Percentiles rank a stretch among this genome's conserved stretches.
Conservation (phyloP, 2,113 vertebrate genomes). For the Globicephala melas region DNA sequence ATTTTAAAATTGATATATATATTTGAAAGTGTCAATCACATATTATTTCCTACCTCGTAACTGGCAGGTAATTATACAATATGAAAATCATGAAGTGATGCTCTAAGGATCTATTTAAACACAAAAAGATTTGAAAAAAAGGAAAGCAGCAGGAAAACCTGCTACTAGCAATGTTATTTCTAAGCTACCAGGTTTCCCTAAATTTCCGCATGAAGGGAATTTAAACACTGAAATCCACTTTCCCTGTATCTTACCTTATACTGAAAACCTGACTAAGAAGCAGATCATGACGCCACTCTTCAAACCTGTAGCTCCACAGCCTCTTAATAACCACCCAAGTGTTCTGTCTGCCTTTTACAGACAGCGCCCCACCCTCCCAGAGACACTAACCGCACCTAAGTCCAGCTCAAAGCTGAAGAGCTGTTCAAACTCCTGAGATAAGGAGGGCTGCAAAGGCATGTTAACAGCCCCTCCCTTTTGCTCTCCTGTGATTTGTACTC, state of each 20-base stretch:
- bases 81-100: neutral
- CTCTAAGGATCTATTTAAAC: neutral
- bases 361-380: neutral
- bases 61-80: neutral
- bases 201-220: neutral
- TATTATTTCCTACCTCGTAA: neutral
- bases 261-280: constrained; percentile 33
- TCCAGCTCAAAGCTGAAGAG: neutral
- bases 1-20: neutral
- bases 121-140: neutral
- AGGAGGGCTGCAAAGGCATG: neutral
- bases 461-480: constrained; percentile 5
- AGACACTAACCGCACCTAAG: neutral
- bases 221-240: neutral
- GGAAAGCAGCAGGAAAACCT: neutral
- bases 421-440: constrained; percentile 49
- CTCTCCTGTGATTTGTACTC: constrained; percentile 18
- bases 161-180: neutral
- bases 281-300: constrained; percentile 42
- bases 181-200: neutral
- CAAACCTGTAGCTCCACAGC: neutral
- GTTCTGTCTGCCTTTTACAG: constrained; percentile 5
- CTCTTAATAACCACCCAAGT: neutral
- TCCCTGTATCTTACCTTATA: neutral
- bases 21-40: neutral